These are phyloP conservation scores for Trissolcus brochymenae DNA, from an alignment of 2,888 invertebrate genomes.

Conservation along the genomic window DNA sequence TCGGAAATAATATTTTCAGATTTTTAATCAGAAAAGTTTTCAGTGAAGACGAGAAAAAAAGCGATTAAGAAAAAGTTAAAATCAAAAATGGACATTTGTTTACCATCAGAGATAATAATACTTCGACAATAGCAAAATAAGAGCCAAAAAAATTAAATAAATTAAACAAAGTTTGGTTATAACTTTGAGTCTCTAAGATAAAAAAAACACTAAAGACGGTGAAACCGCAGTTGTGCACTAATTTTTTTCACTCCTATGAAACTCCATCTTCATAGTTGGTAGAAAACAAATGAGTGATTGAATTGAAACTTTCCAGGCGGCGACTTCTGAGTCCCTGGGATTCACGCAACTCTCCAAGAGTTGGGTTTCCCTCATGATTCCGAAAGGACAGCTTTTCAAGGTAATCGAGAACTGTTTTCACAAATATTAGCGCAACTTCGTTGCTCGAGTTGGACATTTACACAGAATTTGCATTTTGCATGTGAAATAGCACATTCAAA, in stretches of 20 bases:
- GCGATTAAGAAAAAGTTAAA: conserved; percentile 27
- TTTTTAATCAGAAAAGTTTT: background rate
- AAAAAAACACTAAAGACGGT: conserved; percentile 42
- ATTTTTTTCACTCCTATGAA: conserved; percentile 54
- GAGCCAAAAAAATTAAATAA: conserved; percentile 42
- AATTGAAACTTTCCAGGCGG: conserved; percentile 58
- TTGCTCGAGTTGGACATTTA: conserved; percentile 53
- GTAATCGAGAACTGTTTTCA: conserved; percentile 57
- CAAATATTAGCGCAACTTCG: conserved; percentile 57
- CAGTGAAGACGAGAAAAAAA: background rate
- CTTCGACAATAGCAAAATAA: conserved; percentile 28
- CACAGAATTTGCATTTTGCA: conserved; percentile 53
- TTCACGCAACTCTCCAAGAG: conserved; percentile 46
- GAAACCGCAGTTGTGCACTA: conserved; percentile 49
- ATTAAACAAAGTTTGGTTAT: conserved; percentile 42
- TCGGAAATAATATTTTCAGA: background rate
- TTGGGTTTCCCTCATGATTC: conserved; percentile 52
- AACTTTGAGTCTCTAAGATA: conserved; percentile 47
- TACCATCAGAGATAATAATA: conserved; percentile 35
- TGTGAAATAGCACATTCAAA: conserved; percentile 48
- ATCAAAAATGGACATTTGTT: conserved; percentile 42
- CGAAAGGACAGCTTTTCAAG: conserved; percentile 58
- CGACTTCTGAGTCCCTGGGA: conserved; percentile 49
- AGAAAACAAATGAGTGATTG: conserved; percentile 60
- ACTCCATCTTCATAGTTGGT: conserved; percentile 54